Conservation (phyloP, 2,113 vertebrate genomes). For the Poicephalus gulielmi region DNA sequence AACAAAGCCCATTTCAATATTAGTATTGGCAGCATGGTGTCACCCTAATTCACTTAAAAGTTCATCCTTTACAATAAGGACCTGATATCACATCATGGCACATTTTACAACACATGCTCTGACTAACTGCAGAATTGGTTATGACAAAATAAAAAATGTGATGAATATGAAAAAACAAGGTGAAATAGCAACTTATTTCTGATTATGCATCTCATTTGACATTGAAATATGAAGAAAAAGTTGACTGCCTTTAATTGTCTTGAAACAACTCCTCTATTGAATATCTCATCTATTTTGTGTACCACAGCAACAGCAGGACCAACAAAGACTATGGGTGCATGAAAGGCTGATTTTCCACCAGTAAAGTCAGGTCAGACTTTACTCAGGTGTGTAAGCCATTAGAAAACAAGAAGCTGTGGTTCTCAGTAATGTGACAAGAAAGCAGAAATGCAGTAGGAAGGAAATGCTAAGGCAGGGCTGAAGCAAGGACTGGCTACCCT, state of each 20-base stretch:
- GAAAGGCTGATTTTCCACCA: neutral
- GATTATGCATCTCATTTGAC: constrained; percentile 5
- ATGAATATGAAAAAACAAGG: neutral
- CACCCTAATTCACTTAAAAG: neutral
- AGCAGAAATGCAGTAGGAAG: neutral
- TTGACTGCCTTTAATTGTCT: neutral
- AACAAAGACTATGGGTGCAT: neutral
- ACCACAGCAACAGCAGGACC: neutral
- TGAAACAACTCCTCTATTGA: neutral
- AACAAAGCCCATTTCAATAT: neutral
- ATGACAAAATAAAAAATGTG: neutral
- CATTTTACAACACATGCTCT: neutral
- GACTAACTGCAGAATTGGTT: neutral
- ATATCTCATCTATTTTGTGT: neutral
- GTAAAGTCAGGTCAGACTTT: neutral
- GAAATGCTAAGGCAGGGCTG: neutral
- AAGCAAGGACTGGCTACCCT: fast-evolving
- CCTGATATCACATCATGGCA: neutral
- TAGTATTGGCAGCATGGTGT: neutral
- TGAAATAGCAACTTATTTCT: neutral
- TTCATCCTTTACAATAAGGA: neutral
- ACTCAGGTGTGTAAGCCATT: neutral
- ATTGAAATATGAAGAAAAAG: neutral
- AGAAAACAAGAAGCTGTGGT: neutral
- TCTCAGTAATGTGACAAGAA: neutral